A percentile compares a stretch with the other conserved stretches of the same genome.
These are phyloP conservation scores for Polyommatus icarus DNA, from an alignment of 2,888 invertebrate genomes.

Conservation along the genomic window DNA sequence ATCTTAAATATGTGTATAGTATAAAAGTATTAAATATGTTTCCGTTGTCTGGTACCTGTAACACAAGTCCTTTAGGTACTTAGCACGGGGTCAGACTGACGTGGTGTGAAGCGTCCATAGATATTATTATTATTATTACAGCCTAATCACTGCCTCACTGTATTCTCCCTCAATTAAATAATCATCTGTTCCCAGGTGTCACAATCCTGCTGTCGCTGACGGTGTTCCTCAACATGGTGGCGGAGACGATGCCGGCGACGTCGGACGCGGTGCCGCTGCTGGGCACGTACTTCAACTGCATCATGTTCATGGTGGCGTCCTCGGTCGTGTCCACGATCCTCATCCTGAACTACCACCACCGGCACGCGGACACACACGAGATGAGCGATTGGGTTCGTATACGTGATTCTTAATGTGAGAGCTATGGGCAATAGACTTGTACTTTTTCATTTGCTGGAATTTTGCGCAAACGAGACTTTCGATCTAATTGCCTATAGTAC, in stretches of 20 bases:
- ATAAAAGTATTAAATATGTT: too few relatives aligned
- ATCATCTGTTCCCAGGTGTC: slow-evolving; percentile 83
- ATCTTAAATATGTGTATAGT: too few relatives aligned
- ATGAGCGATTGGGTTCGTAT: slow-evolving; percentile 96
- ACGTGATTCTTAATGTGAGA: neutral
- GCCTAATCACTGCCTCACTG: neutral
- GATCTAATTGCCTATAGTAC: neutral
- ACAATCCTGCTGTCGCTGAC: slow-evolving; percentile 98
- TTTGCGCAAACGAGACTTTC: neutral
- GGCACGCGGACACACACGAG: slow-evolving; percentile 97
- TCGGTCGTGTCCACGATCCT: slow-evolving; percentile 98
- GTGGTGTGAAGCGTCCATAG: too few relatives aligned
- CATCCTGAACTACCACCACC: slow-evolving; percentile 98
- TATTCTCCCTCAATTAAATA: slow-evolving; percentile 27
- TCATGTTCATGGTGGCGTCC: slow-evolving; percentile 99
- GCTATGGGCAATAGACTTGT: neutral
- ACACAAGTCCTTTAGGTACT: too few relatives aligned
- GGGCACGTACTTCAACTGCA: slow-evolving; percentile 99
- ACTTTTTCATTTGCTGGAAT: neutral
- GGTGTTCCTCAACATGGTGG: slow-evolving; percentile 99
- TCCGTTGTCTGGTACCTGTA: too few relatives aligned
- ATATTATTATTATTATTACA: too few relatives aligned
- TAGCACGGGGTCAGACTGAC: too few relatives aligned
- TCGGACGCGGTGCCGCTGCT: slow-evolving; percentile 95
- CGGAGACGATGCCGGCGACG: slow-evolving; percentile 99